These are phyloP conservation scores for Phacellophora camtschatica DNA, from an alignment of 30 jellyfish, hydroid and myxozoan species.

Conservation along the genomic window DNA sequence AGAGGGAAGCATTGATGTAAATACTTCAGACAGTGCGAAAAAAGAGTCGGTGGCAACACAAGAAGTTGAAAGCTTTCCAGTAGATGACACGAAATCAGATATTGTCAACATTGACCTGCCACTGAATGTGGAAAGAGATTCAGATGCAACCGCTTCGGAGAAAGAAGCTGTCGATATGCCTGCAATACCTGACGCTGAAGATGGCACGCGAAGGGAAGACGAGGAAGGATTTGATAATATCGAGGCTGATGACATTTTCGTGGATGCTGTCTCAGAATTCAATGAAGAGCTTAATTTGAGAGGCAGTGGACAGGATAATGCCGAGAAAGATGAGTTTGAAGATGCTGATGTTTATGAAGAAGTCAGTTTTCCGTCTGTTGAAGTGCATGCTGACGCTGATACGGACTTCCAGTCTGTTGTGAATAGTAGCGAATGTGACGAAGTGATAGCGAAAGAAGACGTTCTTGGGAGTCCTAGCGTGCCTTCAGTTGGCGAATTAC, in stretches of 20 bases:
- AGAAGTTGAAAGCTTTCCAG: background rate
- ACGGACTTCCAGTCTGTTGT: too few species aligned
- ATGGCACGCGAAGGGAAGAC: constrained; percentile 34
- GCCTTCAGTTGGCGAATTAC: too few species aligned
- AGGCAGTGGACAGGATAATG: background rate
- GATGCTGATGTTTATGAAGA: background rate
- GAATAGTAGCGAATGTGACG: too few species aligned
- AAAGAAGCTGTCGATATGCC: background rate
- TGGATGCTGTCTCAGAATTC: constrained; percentile 46
- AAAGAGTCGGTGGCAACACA: background rate
- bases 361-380: background rate
- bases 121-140: background rate
- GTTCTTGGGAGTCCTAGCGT: too few species aligned
- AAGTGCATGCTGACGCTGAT: too few species aligned
- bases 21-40: background rate
- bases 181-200: too few species aligned
- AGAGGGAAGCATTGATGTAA: too few species aligned
- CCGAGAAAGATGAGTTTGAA: background rate
- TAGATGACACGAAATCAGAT: background rate
- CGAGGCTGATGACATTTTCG: constrained; percentile 52
- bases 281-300: background rate
- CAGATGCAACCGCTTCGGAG: background rate
- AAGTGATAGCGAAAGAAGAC: too few species aligned
- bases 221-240: constrained; percentile 56
- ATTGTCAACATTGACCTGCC: constrained; percentile 7